A percentile compares a stretch with the other conserved stretches of the same genome.
phyloP scores from a whole-genome alignment of 2,888 invertebrate genomes.

The Galeruca laticollis region DNA sequence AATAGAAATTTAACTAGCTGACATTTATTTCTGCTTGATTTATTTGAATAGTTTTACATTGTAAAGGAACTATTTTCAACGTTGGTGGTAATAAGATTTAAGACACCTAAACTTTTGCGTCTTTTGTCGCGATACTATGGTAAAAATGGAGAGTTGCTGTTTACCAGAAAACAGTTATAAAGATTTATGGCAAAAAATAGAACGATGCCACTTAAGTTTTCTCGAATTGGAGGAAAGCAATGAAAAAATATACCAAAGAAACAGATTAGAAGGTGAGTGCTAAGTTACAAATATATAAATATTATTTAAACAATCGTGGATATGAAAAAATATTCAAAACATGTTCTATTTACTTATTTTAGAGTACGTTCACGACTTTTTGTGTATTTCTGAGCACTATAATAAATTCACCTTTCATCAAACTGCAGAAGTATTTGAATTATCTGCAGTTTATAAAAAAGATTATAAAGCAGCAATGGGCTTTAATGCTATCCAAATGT shows the following conservation, averaged over 20 bases:
- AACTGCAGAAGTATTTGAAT: conserved; percentile 81
- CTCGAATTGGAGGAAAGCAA: conserved; percentile 85
- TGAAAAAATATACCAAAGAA: conserved; percentile 80
- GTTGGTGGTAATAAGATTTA: background rate
- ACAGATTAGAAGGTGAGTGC: conserved; percentile 79
- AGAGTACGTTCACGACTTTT: conserved; percentile 84
- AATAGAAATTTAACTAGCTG: background rate
- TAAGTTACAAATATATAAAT: too few species aligned
- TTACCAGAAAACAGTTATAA: conserved; percentile 71
- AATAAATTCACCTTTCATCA: conserved; percentile 83
- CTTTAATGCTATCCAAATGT: conserved; percentile 86
- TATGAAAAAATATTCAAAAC: too few species aligned
- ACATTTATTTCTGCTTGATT: background rate
- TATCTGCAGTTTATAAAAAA: conserved; percentile 76
- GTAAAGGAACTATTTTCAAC: background rate
- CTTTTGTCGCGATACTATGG: conserved; percentile 55
- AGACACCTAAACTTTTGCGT: conserved; percentile 9
- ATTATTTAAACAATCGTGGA: too few species aligned
- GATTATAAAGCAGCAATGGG: conserved; percentile 84
- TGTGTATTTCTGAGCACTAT: conserved; percentile 82
- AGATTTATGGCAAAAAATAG: conserved; percentile 80
- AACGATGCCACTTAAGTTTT: conserved; percentile 82
- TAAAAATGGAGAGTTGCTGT: conserved; percentile 69
- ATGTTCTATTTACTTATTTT: conserved; percentile 56
- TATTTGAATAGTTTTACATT: background rate